Evolutionary conservation across 2,113 vertebrate species (phyloP).

Genomic region (Oreochromis spilurus): DNA sequence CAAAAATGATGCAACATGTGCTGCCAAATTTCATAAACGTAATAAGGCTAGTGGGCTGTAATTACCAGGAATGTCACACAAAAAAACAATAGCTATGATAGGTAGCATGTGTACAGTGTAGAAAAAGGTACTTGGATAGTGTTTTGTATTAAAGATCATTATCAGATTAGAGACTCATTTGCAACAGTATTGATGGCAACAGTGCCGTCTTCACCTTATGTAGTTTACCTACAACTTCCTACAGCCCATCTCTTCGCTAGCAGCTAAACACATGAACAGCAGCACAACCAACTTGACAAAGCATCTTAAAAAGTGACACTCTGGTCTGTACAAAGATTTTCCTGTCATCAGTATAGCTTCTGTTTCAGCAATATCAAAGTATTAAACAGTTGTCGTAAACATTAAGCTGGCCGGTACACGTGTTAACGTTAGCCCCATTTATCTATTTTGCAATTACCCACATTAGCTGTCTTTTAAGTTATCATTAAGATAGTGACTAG

Average conservation of each 20-base stretch:
- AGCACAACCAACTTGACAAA: neutral
- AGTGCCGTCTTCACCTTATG: neutral
- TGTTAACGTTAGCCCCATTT: neutral
- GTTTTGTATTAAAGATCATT: neutral
- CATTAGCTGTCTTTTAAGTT: neutral
- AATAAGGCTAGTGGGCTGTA: neutral
- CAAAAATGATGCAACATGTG: neutral
- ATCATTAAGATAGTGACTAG: neutral
- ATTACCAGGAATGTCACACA: neutral
- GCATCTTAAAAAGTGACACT: neutral
- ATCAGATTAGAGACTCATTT: neutral
- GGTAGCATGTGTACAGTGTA: neutral
- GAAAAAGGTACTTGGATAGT: neutral
- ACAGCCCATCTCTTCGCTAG: neutral
- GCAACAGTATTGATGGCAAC: neutral
- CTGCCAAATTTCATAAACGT: neutral
- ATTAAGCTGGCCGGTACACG: neutral
- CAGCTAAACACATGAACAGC: neutral
- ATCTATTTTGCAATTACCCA: neutral
- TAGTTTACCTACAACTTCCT: neutral
- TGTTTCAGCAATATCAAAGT: neutral
- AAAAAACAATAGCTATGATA: neutral
- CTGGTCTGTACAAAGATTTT: neutral
- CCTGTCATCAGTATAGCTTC: neutral
- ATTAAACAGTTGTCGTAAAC: neutral